Evolutionary conservation across 2,888 invertebrate genomes (phyloP).

Genomic region (Abscondita cerata): DNA sequence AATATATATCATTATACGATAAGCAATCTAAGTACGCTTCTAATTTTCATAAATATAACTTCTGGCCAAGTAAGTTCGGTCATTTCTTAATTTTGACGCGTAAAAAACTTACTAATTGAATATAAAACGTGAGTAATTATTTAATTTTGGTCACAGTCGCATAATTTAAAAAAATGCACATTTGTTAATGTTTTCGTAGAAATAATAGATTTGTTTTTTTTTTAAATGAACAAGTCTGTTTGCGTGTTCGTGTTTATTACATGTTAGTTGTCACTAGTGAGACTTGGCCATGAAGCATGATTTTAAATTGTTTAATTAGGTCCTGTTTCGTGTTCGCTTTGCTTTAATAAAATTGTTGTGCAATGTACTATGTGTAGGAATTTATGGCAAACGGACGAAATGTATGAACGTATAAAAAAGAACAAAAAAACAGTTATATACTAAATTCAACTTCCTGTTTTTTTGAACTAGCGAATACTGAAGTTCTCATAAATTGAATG

Average conservation of each 20-base stretch:
- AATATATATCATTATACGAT: too few relatives aligned
- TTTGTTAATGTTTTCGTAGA: constrained; percentile 10
- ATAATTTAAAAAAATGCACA: neutral
- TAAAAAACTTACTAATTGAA: too few relatives aligned
- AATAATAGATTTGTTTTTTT: constrained; percentile 25
- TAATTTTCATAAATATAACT: too few relatives aligned
- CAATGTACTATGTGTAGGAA: constrained; percentile 18
- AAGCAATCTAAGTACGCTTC: too few relatives aligned
- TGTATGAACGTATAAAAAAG: neutral
- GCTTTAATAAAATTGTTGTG: constrained; percentile 16
- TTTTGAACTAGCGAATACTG: neutral
- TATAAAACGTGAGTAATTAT: too few relatives aligned
- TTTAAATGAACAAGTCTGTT: constrained; percentile 21
- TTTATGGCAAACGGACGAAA: constrained; percentile 16
- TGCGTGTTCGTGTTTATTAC: constrained; percentile 28
- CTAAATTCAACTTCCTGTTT: constrained; percentile 8
- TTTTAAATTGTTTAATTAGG: constrained; percentile 33
- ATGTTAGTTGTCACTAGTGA: constrained; percentile 28
- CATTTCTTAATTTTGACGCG: too few relatives aligned
- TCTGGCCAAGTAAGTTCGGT: too few relatives aligned
- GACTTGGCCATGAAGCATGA: constrained; percentile 36
- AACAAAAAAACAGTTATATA: neutral
- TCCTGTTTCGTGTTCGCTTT: constrained; percentile 23
- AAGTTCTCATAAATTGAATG: too few relatives aligned
- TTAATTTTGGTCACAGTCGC: too few relatives aligned